Percentiles rank a stretch among this genome's conserved stretches.
Conservation (phyloP, 1,140 invertebrate species). For the Pinna nobilis region DNA sequence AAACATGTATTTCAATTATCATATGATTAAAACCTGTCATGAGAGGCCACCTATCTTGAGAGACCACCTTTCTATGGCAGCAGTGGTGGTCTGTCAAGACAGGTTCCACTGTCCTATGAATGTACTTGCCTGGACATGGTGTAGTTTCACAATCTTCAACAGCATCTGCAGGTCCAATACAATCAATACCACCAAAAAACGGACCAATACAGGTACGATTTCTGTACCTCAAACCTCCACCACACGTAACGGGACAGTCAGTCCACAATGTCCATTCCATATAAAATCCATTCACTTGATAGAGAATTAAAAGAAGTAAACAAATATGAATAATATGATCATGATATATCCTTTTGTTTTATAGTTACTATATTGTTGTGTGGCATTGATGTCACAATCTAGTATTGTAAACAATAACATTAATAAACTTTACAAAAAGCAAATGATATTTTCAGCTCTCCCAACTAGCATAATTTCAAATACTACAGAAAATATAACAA, state of each 20-base stretch:
- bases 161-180: constrained; percentile 47
- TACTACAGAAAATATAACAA: no score
- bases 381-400: no score
- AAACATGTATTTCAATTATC: no score
- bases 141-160: constrained; percentile 51
- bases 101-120: no score
- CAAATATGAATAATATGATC: neutral
- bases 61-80: no score
- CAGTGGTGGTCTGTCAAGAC: no score
- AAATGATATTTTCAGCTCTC: no score
- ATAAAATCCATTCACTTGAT: constrained; percentile 61
- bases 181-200: constrained; percentile 52
- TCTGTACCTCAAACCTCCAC: constrained; percentile 45
- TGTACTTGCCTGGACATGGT: constrained; percentile 66
- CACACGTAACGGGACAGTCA: constrained; percentile 58
- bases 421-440: no score
- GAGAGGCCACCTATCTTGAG: no score
- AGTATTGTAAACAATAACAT: no score
- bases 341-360: neutral
- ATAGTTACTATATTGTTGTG: neutral
- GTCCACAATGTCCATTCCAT: constrained; percentile 59
- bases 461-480: no score
- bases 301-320: neutral
- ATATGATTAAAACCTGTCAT: no score
- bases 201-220: constrained; percentile 56